Evolutionary conservation across 2,888 invertebrate species (phyloP), one percentile per base, ranked within the genome.

Genomic region (Opisthograptis luteolata): DNA sequence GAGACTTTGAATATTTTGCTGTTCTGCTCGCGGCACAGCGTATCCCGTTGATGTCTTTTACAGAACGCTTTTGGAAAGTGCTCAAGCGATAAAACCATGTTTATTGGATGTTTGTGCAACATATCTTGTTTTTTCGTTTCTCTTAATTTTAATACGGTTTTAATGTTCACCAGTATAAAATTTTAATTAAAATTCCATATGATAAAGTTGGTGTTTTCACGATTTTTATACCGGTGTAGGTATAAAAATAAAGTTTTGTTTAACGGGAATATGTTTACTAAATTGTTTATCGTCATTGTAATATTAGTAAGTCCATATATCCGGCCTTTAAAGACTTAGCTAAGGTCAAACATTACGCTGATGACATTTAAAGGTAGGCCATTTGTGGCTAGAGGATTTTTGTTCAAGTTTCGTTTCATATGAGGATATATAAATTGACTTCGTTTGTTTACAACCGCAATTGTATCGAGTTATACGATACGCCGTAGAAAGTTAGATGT

Each of bases 21-120:
- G 41, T 31, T 28, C 24, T 1, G 53, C 43, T 44, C 27, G 54
- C 43, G 54, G 47, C 53, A 12, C 20, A 13, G 36, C 30, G 55
- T 71, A 80, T 78, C 84, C 73, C 88, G 88, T 88, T 88, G 86
- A 88, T 83, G 87, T 88, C 84, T 87, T 89, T 87, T 85, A 76
- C 83, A 84, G 77, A 74, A 79, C 81, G 73, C 76, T 79, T 82
- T 84, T 85, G 80, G 84, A 84, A 86, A 84, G 84, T 81, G 77
- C 73, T 76, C 70, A 61, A 66, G 73, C 74, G 74, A 73, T 75
- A 76, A 75, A 75, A 75, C 65, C 73, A 69, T 76, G 73, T 80
- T 75, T 70, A 76, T 68, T 74, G 66, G 66, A 62, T 73, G 71
- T 80, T 79, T 79, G 66, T 69, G 65, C 69, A 67, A 65, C 57